phyloP scores from a whole-genome alignment of 2,113 vertebrate genomes.

The Larimichthys polyactis region DNA sequence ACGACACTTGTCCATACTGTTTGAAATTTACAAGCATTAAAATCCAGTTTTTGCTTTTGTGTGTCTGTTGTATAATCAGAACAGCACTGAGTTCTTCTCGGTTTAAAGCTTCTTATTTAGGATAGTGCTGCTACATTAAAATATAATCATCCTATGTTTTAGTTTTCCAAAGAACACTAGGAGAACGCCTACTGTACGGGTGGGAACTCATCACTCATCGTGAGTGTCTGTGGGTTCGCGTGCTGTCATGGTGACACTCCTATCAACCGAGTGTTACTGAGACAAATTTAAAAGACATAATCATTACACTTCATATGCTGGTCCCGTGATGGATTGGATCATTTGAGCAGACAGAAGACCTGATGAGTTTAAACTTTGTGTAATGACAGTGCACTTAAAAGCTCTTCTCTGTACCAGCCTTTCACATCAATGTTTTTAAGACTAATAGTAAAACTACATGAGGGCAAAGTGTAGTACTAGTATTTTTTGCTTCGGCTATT shows the following conservation, averaged over 20 bases:
- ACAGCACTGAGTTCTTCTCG: background rate
- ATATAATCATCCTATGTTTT: constrained; percentile 36
- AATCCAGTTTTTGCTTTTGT: background rate
- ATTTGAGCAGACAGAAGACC: constrained; percentile 45
- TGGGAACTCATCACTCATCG: constrained; percentile 27
- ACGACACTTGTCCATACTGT: no score
- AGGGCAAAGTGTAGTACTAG: no score
- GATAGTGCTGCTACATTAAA: background rate
- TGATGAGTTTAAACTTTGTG: constrained; percentile 53
- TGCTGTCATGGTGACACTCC: constrained; percentile 32
- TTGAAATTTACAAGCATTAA: background rate
- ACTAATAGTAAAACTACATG: background rate
- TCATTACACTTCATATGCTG: constrained; percentile 47
- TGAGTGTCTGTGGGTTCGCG: constrained; percentile 28
- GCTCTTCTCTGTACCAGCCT: constrained; percentile 24
- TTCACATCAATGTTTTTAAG: background rate
- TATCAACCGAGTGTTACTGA: constrained; percentile 46
- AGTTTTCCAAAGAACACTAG: background rate
- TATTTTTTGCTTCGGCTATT: background rate
- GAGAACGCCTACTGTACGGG: background rate
- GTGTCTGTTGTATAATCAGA: constrained; percentile 25
- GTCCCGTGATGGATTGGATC: constrained; percentile 47
- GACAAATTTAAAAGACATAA: constrained; percentile 66
- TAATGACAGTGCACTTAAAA: constrained; percentile 55
- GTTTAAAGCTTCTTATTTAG: background rate